Conservation (phyloP, 2,888 invertebrate genomes). For the Cepaea hortensis region DNA sequence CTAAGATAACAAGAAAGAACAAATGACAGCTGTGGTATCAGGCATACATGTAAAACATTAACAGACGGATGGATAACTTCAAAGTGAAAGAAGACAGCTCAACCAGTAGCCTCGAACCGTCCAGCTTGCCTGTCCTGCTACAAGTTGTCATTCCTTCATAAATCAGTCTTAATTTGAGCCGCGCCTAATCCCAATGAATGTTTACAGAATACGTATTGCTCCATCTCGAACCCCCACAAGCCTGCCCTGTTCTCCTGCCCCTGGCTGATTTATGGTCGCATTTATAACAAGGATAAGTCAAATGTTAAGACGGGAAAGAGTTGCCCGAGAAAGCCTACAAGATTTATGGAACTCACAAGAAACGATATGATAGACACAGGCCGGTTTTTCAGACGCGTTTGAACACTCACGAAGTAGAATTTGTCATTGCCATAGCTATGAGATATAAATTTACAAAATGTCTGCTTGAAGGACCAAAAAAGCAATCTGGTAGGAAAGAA, state of each 20-base stretch:
- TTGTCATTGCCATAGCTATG: background rate
- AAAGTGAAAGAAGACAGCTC: background rate
- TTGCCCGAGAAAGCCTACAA: background rate
- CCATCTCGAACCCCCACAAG: constrained; percentile 3
- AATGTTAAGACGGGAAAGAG: constrained; percentile 5
- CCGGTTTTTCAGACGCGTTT: background rate
- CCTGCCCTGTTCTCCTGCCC: background rate
- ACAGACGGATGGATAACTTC: no score
- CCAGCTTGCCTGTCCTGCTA: background rate
- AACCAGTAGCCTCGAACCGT: background rate
- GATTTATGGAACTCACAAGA: background rate
- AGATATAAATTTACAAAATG: background rate
- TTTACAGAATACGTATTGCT: constrained; percentile 2
- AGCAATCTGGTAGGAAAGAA: no score
- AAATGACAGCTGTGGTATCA: no score
- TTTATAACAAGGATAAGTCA: constrained; percentile 36
- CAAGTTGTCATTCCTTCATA: background rate
- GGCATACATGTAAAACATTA: no score
- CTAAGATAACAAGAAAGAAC: no score
- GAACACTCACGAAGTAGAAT: background rate
- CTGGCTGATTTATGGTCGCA: constrained; percentile 24
- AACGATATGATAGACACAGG: background rate
- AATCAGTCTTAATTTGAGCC: constrained; percentile 30
- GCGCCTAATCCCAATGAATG: constrained; percentile 8
- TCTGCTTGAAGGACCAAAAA: background rate